Conservation (phyloP, 1,140 invertebrate species). For the Aradophagus sp. region DNA sequence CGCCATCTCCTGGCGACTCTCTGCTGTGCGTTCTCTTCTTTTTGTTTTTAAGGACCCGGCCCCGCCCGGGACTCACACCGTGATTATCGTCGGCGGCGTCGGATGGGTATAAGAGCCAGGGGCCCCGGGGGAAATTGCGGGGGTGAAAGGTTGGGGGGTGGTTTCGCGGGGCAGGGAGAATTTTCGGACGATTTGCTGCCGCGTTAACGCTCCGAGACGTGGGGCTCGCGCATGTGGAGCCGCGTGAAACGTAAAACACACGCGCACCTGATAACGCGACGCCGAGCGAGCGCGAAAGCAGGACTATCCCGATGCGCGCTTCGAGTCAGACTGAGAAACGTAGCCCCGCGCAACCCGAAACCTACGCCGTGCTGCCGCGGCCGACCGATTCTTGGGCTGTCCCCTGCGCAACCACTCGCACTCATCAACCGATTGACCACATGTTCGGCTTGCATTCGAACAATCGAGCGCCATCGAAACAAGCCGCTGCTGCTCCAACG, state of each 20-base stretch:
- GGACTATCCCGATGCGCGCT: slow-evolving; percentile 70
- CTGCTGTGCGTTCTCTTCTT: no score
- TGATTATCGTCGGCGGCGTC: no score
- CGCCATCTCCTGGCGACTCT: no score
- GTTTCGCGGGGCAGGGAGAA: background rate
- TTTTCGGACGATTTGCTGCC: slow-evolving; percentile 19
- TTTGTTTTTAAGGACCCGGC: no score
- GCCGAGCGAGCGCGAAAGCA: slow-evolving; percentile 38
- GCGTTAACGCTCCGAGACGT: slow-evolving; percentile 22
- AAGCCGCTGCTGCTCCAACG: background rate
- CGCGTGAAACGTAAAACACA: slow-evolving; percentile 48
- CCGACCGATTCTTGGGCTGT: slow-evolving; percentile 63
- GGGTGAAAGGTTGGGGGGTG: background rate
- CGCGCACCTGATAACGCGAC: slow-evolving; percentile 54
- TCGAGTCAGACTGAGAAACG: slow-evolving; percentile 70
- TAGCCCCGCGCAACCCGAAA: slow-evolving; percentile 63
- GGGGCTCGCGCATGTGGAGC: slow-evolving; percentile 31
- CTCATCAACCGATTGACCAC: slow-evolving; percentile 65
- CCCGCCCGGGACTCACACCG: no score
- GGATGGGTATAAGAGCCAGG: no score
- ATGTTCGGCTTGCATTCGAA: slow-evolving; percentile 44
- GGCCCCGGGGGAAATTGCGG: no score
- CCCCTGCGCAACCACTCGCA: slow-evolving; percentile 61
- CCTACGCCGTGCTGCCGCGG: slow-evolving; percentile 54
- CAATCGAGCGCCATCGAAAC: slow-evolving; percentile 12